Base-by-base conservation (phyloP, 2,797 vertebrate species). In the Oophaga sylvatica region DNA sequence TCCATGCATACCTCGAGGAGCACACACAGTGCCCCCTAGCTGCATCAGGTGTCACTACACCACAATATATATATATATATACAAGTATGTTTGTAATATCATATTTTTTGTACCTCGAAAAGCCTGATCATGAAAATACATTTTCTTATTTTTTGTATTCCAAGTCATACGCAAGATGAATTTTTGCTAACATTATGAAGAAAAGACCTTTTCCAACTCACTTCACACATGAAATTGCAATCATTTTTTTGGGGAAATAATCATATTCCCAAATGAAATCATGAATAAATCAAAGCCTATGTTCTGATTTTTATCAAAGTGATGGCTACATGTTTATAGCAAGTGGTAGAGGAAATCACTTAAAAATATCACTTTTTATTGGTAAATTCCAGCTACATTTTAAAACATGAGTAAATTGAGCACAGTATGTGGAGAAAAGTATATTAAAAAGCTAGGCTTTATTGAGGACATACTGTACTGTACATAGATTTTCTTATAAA, bases 261-360 rank as follows among this genome's bases (percentile, higher is more conserved):
- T 85, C 73, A 85, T 77, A 77, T 77, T 77, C 60, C n/a, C 73
- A 79, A 80, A 80, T 70, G 84, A 80, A 86, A 80, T 86, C 84
- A 86, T 71, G 56, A 86, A 80, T 80, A 86, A 86, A 80, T 86
- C 84, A 80, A 53, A 68, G 41, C 62, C 13, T 59, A 8, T 35
- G 3, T 53, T 80, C 65, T 86, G 84, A 70, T 71, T 86, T 80
- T 71, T 86, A 86, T 70, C 48, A 70, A 59, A 68, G 5, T 79
- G 76, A 78, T 67, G 75, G 45, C 71, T 85, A 22, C 35, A 75
- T 85, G 62, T 68, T 41, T 84, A 56, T 84, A 31, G 59, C 22
- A 85, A 86, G 29, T 45, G 65, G 26, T 63, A 71, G 31, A 70
- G 53, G 56, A 86, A 80, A 80, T 80, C 26, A 62, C 53, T 62